These are phyloP conservation scores for Anas georgica DNA, from an alignment of 2,797 vertebrate species.

Conservation along the genomic window DNA sequence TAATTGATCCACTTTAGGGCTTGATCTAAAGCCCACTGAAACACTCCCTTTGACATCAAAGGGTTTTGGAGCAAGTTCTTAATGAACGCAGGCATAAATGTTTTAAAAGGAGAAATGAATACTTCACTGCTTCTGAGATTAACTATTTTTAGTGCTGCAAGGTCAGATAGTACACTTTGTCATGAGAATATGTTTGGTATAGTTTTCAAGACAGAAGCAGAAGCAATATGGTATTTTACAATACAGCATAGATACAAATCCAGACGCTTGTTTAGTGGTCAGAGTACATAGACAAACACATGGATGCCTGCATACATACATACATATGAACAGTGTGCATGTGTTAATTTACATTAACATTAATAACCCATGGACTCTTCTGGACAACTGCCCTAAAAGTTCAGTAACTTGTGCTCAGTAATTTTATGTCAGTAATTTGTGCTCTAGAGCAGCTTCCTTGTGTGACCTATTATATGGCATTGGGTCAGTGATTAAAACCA, in stretches of 20 bases:
- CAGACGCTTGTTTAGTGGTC: not conserved
- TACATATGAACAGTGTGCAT: not conserved
- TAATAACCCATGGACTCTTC: not conserved
- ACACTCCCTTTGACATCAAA: constrained; percentile 44
- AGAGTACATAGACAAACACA: not conserved
- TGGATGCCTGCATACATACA: not conserved
- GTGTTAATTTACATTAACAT: not conserved
- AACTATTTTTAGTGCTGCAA: constrained; percentile 51
- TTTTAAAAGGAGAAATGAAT: constrained; percentile 44
- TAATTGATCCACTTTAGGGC: constrained; percentile 23
- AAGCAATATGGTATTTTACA: not conserved
- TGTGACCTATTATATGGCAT: not conserved
- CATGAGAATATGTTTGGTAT: constrained; percentile 27
- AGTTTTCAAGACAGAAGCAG: constrained; percentile 15
- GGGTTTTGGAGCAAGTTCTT: constrained; percentile 10
- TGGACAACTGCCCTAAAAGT: not conserved
- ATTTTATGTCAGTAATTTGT: not conserved
- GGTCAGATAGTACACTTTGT: constrained; percentile 53
- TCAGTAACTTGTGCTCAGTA: not conserved
- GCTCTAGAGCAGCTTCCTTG: not conserved
- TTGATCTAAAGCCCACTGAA: constrained; percentile 18
- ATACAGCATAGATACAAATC: not conserved
- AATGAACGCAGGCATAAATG: constrained; percentile 27
- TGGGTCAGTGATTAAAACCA: not conserved
- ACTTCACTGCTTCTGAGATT: constrained; percentile 35